These are phyloP conservation scores for Drosophila sulfurigaster DNA, from an alignment of 1,140 invertebrate species.

Conservation along the genomic window DNA sequence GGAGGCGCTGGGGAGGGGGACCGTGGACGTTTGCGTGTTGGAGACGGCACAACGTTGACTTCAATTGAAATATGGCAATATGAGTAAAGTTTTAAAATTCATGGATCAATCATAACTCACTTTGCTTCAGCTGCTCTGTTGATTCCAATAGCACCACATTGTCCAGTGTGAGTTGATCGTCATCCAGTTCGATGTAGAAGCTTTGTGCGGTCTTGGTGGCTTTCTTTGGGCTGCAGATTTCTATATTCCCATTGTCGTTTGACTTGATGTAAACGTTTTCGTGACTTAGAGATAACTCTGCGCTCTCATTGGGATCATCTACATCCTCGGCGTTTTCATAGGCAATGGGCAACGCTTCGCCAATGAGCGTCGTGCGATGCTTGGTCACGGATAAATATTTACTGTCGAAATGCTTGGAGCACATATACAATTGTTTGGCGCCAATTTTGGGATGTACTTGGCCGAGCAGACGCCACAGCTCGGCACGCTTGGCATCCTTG, in stretches of 20 bases:
- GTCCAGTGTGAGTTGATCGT: slow-evolving; percentile 42
- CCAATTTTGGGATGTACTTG: slow-evolving; percentile 57
- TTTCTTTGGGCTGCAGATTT: background rate
- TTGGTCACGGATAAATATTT: slow-evolving; percentile 56
- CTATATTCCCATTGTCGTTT: background rate
- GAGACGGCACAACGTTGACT: slow-evolving; percentile 15
- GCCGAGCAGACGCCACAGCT: slow-evolving; percentile 60
- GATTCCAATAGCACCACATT: slow-evolving; percentile 44
- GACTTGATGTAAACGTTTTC: background rate
- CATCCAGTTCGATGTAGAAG: slow-evolving; percentile 46
- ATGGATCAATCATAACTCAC: slow-evolving; percentile 14
- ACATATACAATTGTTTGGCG: slow-evolving; percentile 50
- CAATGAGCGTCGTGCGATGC: slow-evolving; percentile 61
- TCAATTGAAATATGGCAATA: slow-evolving; percentile 28
- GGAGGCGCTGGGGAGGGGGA: background rate
- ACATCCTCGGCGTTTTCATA: slow-evolving; percentile 20
- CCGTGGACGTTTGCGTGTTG: slow-evolving; percentile 31
- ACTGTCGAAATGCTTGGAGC: slow-evolving; percentile 73
- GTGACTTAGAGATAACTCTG: background rate
- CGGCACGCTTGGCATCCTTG: slow-evolving; percentile 54
- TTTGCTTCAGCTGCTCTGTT: slow-evolving; percentile 8
- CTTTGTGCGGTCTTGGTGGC: slow-evolving; percentile 9
- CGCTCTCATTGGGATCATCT: no score
- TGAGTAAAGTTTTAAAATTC: background rate
- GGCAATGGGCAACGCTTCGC: slow-evolving; percentile 61